Evolutionary conservation across 2,113 vertebrate species (phyloP).

Genomic region (Himantopus leucocephalus): DNA sequence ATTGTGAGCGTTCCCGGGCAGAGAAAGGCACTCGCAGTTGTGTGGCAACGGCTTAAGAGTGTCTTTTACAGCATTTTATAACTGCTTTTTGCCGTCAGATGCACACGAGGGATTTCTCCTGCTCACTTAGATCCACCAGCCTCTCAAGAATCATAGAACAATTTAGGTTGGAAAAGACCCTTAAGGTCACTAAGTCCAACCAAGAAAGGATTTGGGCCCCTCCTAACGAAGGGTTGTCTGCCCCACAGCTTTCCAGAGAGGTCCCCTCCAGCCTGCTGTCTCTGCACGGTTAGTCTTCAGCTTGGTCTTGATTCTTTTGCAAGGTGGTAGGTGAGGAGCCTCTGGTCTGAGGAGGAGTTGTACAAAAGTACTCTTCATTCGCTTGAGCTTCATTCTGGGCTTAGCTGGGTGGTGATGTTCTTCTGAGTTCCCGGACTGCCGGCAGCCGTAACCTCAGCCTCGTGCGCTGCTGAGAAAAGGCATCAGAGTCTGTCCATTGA

Average conservation of each 20-base stretch:
- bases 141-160: not conserved
- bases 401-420: not conserved
- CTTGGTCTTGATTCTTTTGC: not conserved
- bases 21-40: not conserved
- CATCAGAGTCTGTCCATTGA: not conserved
- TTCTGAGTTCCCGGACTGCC: not conserved
- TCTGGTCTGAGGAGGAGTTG: not conserved
- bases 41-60: not conserved
- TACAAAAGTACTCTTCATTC: not conserved
- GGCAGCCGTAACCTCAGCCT: not conserved
- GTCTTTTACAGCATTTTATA: not conserved
- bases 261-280: not conserved
- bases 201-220: not conserved
- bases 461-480: not conserved
- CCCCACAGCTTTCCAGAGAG: not conserved
- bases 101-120: accelerated
- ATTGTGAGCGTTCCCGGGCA: not conserved
- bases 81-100: not conserved
- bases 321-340: not conserved
- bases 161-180: not conserved
- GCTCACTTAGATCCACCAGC: not conserved
- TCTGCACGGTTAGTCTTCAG: not conserved
- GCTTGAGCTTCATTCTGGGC: not conserved
- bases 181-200: not conserved
- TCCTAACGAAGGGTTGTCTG: not conserved